A percentile compares a stretch with the other conserved stretches of the same genome.
Evolutionary conservation across 2,113 vertebrate genomes (phyloP).

Genomic region (Epinephelus fuscoguttatus): DNA sequence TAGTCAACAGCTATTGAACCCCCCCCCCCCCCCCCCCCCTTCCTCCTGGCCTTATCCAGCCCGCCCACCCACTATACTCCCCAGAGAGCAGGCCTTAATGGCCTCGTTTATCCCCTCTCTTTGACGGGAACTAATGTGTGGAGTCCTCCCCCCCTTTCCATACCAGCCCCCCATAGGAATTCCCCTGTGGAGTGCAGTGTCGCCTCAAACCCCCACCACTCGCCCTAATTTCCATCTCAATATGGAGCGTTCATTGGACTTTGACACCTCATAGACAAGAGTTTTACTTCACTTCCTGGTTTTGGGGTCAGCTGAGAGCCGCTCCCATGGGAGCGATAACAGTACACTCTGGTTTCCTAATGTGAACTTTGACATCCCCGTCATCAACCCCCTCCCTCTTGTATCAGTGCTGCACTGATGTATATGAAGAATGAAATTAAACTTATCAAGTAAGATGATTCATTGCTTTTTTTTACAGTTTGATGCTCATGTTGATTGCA

Average conservation of each 20-base stretch:
- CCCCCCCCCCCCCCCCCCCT: constrained; percentile 49
- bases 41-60: constrained; percentile 67
- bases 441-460: neutral
- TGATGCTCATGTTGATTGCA: neutral
- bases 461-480: neutral
- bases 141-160: constrained; percentile 57
- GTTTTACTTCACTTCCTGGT: constrained; percentile 82
- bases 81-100: constrained; percentile 80
- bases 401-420: neutral
- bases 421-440: neutral
- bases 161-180: constrained; percentile 77
- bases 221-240: constrained; percentile 83
- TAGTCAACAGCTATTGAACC: constrained; percentile 83
- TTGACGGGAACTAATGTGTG: constrained; percentile 82
- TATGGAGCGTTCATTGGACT: constrained; percentile 80
- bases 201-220: constrained; percentile 67
- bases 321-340: constrained; percentile 72
- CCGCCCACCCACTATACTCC: constrained; percentile 80
- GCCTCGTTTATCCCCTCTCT: constrained; percentile 82
- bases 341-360: constrained; percentile 63
- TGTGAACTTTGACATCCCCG: constrained; percentile 73
- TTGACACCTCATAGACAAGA: constrained; percentile 81
- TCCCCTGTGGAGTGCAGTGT: constrained; percentile 72
- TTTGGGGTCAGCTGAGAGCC: constrained; percentile 76
- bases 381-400: constrained; percentile 18